Evolutionary conservation across 2,797 vertebrate species (phyloP).

Genomic region (Tamandua tetradactyla): DNA sequence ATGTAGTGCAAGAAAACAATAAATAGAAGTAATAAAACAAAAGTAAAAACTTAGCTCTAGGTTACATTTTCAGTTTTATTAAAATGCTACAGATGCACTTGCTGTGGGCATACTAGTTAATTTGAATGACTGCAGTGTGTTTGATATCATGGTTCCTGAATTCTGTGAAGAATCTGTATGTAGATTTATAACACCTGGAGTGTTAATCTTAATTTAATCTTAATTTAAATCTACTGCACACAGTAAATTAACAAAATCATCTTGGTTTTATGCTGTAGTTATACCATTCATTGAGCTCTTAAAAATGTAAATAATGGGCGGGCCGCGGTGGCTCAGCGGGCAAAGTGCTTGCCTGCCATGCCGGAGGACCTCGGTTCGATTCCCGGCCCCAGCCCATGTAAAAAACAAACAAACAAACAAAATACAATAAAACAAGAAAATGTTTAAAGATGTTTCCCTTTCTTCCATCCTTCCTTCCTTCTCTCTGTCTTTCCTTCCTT

Average conservation of each 20-base stretch:
- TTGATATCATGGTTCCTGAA: neutral
- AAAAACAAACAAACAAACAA: too few species aligned
- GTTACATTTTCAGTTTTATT: conserved; percentile 40
- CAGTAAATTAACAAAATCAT: neutral
- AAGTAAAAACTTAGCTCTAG: neutral
- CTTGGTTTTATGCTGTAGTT: conserved; percentile 31
- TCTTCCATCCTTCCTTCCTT: too few species aligned
- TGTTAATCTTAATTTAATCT: conserved; percentile 24
- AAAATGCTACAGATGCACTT: neutral
- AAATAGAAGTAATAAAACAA: neutral
- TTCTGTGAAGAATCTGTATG: neutral
- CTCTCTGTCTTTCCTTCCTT: too few species aligned
- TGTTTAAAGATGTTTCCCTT: too few species aligned
- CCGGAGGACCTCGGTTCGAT: too few species aligned
- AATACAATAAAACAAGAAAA: too few species aligned
- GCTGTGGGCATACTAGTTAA: neutral
- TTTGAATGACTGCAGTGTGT: neutral
- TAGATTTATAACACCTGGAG: neutral
- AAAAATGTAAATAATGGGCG: conserved; percentile 51
- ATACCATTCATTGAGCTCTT: neutral
- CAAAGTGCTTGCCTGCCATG: too few species aligned
- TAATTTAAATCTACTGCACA: neutral
- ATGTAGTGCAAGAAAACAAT: neutral
- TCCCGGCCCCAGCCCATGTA: too few species aligned
- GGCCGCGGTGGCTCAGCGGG: too few species aligned